Evolutionary conservation across 2,888 invertebrate species (phyloP).

Genomic region (Argynnis bischoffii): DNA sequence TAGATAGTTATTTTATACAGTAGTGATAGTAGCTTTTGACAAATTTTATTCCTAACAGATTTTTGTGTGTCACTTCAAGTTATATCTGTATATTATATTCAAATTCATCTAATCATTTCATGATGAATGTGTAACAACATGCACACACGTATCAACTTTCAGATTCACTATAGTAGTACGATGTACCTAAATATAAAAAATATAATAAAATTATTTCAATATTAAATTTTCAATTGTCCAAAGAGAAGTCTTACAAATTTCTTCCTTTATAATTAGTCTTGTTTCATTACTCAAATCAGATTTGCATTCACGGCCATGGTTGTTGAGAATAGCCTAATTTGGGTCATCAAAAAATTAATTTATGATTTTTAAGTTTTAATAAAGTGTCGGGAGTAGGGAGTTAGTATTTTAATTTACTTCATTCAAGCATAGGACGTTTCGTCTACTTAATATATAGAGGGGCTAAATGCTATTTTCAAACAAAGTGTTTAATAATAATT

Average conservation of each 20-base stretch:
- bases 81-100: too few species aligned
- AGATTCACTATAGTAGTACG: too few species aligned
- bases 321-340: slow-evolving; percentile 65
- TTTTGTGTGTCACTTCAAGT: too few species aligned
- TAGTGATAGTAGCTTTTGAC: too few species aligned
- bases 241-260: slow-evolving; percentile 13
- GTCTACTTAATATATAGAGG: too few species aligned
- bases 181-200: background rate
- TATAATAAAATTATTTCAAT: slow-evolving; percentile 8
- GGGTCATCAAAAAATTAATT: slow-evolving; percentile 50
- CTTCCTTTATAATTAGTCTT: slow-evolving; percentile 45
- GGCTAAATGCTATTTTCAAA: too few species aligned
- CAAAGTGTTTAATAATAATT: too few species aligned
- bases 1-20: too few species aligned
- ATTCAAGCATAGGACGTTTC: background rate
- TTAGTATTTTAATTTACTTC: slow-evolving; percentile 38
- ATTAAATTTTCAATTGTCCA: slow-evolving; percentile 16
- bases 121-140: too few species aligned
- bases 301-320: slow-evolving; percentile 67
- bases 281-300: slow-evolving; percentile 74
- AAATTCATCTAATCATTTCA: too few species aligned
- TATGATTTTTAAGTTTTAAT: slow-evolving; percentile 47
- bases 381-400: slow-evolving; percentile 46
- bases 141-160: too few species aligned
- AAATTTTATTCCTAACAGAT: too few species aligned